Conservation (phyloP, 2,888 invertebrate genomes). For the Meloe dianella region DNA sequence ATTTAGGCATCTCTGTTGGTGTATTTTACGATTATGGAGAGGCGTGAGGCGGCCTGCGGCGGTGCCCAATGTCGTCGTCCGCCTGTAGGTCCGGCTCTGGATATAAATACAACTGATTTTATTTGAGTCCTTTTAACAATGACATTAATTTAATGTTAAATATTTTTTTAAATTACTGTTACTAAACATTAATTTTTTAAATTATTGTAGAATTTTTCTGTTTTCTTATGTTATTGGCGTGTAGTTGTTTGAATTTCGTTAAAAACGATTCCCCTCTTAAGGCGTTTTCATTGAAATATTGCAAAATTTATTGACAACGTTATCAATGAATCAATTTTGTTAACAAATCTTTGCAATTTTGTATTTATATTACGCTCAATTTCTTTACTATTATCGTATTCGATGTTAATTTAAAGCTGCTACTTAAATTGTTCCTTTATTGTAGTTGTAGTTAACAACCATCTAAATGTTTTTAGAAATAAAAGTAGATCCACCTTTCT, state of each 20-base stretch:
- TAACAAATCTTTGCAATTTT: neutral
- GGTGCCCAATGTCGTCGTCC: too few species aligned
- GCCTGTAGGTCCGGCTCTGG: too few species aligned
- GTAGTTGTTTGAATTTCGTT: neutral
- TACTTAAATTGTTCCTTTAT: conserved; percentile 5
- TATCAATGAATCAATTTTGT: neutral
- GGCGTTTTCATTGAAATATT: neutral
- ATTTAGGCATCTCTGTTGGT: too few species aligned
- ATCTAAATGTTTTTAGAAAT: conserved; percentile 13
- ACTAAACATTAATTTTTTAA: neutral
- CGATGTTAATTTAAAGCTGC: neutral
- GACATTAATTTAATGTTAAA: neutral
- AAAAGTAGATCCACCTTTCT: conserved; percentile 15
- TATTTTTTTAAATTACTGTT: neutral
- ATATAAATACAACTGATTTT: neutral
- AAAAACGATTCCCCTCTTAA: neutral
- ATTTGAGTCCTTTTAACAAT: neutral
- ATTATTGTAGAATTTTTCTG: neutral
- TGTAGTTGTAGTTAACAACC: neutral
- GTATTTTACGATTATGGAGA: too few species aligned
- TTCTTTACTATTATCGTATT: neutral
- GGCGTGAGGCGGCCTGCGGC: too few species aligned
- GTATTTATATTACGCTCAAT: neutral
- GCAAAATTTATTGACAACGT: neutral
- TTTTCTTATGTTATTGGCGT: neutral